These are phyloP conservation scores for Paracentrotus lividus DNA, from an alignment of 53 echinoderm and acorn worm species.

Conservation along the genomic window DNA sequence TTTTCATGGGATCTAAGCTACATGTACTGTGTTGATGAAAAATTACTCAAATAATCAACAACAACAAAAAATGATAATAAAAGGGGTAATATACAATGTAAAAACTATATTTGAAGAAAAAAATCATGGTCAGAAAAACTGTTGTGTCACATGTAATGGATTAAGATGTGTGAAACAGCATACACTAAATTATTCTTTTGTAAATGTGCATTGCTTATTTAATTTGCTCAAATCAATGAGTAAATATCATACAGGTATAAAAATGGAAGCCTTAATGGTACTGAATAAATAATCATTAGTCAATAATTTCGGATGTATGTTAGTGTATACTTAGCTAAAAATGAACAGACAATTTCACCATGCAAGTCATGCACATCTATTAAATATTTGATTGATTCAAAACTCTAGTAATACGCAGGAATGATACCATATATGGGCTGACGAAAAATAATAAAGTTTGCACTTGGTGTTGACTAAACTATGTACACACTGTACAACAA, in stretches of 20 bases:
- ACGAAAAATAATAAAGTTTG: too few species aligned
- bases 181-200: not conserved
- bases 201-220: not conserved
- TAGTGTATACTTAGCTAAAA: conserved; percentile 11
- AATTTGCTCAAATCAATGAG: not conserved
- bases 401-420: too few species aligned
- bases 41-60: too few species aligned
- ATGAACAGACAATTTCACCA: too few species aligned
- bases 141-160: conserved; percentile 14
- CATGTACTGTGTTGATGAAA: conserved; percentile 56
- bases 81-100: conserved; percentile 39
- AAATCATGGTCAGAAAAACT: not conserved
- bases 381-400: too few species aligned
- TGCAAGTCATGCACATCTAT: too few species aligned
- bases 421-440: too few species aligned
- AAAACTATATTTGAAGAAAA: not conserved
- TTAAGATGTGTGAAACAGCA: not conserved
- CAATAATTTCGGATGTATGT: not conserved
- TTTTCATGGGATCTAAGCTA: conserved; percentile 28
- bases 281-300: not conserved
- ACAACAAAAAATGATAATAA: not conserved
- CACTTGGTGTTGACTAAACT: too few species aligned
- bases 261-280: not conserved
- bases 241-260: not conserved
- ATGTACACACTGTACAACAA: too few species aligned